A percentile compares a stretch with the other conserved stretches of the same genome.
These are phyloP conservation scores for Onychorhynchus coronatus DNA, from an alignment of 2,113 vertebrate genomes.

Conservation along the genomic window DNA sequence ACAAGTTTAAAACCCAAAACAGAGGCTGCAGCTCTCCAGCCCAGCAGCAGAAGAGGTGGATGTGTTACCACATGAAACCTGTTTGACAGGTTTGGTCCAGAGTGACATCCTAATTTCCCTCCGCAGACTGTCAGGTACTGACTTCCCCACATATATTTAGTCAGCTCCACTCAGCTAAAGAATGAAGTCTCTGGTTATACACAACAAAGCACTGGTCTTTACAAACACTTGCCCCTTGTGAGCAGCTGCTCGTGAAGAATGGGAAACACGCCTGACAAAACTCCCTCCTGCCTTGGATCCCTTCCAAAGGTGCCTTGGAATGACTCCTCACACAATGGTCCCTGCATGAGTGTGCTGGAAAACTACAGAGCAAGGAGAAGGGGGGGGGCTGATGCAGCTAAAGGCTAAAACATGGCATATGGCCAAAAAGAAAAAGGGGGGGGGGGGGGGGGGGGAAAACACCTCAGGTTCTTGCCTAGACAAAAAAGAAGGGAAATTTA, in stretches of 20 bases:
- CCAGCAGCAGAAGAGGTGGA: fast-evolving
- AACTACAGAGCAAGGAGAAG: fast-evolving
- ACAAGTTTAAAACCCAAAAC: not conserved
- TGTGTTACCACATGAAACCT: not conserved
- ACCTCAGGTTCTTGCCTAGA: not conserved
- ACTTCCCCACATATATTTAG: not conserved
- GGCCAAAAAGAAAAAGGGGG: too few species aligned
- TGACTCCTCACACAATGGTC: fast-evolving
- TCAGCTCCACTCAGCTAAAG: not conserved
- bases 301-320: not conserved
- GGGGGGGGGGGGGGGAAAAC: too few species aligned
- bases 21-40: not conserved
- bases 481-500: not conserved
- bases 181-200: not conserved
- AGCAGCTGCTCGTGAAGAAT: not conserved
- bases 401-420: too few species aligned
- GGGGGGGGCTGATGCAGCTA: too few species aligned
- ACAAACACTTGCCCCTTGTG: not conserved
- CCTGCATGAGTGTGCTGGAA: not conserved
- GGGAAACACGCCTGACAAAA: not conserved
- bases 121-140: not conserved
- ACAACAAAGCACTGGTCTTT: not conserved
- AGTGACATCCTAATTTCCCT: not conserved
- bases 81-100: not conserved
- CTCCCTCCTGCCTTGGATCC: not conserved